Evolutionary conservation across 2,888 invertebrate genomes (phyloP).

Genomic region (Pherbina coryleti): DNA sequence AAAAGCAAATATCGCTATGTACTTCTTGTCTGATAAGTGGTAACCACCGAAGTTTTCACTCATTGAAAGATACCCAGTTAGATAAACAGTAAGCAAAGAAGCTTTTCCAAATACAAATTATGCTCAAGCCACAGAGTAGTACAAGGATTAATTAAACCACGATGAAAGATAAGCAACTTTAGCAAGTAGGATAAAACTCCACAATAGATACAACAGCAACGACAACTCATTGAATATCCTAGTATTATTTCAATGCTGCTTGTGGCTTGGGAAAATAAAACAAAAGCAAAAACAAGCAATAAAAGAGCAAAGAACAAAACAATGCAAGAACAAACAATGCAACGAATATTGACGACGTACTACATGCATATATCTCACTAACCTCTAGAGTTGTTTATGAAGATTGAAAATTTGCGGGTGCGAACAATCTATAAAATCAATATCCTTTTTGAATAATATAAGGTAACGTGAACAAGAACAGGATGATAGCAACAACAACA

Average conservation of each 20-base stretch:
- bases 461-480: background rate
- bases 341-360: background rate
- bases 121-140: no score
- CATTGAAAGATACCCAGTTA: no score
- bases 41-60: no score
- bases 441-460: constrained; percentile 20
- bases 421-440: constrained; percentile 24
- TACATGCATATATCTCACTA: background rate
- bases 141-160: no score
- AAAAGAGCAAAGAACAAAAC: background rate
- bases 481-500: background rate
- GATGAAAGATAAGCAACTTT: background rate
- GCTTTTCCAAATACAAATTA: no score
- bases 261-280: background rate
- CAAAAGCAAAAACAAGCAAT: background rate
- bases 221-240: background rate
- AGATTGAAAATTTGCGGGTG: constrained; percentile 34
- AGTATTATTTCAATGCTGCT: background rate
- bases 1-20: no score
- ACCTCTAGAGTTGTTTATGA: constrained; percentile 29
- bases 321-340: background rate
- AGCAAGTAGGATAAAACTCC: no score
- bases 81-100: no score
- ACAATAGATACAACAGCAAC: background rate
- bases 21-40: no score